phyloP scores from a whole-genome alignment of 1,140 invertebrate species.

The Lanistes nyassanus region DNA sequence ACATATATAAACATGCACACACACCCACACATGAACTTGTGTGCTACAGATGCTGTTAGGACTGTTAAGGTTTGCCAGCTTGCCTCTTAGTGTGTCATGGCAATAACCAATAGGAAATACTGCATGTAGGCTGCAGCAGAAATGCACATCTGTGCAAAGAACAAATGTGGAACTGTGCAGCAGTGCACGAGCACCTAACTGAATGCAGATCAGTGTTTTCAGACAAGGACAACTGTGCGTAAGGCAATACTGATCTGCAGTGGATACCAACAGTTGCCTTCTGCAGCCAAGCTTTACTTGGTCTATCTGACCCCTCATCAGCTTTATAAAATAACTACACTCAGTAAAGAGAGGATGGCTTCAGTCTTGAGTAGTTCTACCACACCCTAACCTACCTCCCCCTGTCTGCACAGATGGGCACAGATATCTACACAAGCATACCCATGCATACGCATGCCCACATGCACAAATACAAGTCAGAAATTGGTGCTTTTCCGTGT shows the following conservation, averaged over 20 bases:
- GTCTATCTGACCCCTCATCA: too few relatives aligned
- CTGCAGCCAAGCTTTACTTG: too few relatives aligned
- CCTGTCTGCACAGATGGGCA: too few relatives aligned
- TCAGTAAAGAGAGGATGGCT: too few relatives aligned
- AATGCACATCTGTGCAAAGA: neutral
- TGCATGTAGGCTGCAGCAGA: neutral
- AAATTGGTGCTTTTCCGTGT: too few relatives aligned
- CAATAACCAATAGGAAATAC: neutral
- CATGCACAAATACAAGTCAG: neutral
- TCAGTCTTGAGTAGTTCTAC: too few relatives aligned
- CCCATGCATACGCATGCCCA: neutral
- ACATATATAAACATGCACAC: conserved; percentile 8
- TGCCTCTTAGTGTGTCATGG: neutral
- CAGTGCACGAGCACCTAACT: neutral
- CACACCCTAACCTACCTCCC: too few relatives aligned
- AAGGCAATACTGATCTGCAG: neutral
- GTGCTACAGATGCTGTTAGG: too few relatives aligned
- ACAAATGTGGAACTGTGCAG: neutral
- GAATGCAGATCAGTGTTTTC: neutral
- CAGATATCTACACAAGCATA: neutral
- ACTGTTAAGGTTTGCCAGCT: neutral
- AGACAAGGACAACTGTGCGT: neutral
- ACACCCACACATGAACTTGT: too few relatives aligned
- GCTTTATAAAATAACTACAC: too few relatives aligned
- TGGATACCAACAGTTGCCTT: too few relatives aligned